Base-by-base conservation (phyloP, 2,113 vertebrate species). In the Regulus satrapa region DNA sequence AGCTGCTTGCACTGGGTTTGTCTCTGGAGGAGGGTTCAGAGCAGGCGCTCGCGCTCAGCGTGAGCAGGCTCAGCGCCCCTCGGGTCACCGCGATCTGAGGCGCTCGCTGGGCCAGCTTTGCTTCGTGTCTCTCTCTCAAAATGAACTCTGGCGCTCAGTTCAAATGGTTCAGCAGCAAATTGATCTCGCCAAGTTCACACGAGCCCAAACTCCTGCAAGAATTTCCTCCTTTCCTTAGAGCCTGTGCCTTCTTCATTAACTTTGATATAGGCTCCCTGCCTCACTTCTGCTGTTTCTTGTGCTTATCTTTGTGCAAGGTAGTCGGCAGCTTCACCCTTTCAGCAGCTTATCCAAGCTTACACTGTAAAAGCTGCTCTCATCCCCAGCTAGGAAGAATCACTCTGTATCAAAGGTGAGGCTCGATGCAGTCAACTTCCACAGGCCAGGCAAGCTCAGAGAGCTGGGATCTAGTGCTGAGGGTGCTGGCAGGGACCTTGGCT, bases 191-290 rank as follows among this genome's bases (percentile, higher is more conserved):
- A 16, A 78, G 91, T 85, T 95, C 95, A 75, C 71, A 56, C 36
- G 12, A 95, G 69, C 71, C 81, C 85, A 91, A 85, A 59, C 87
- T 94, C 85, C 87, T 79, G 34, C 54, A 94, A 93, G 87, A 85
- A 95, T 93, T 88, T 43, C 74, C 51, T 91, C 77, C 94, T 83
- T 88, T 73, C 71, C 89, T 89, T 19, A 87, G 62, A 94, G 62
- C 87, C 46, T 25, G 81, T 89, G 85, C 81, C 88, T 91, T 76
- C 88, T 91, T 85, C 94, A 85, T 85, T 91, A 93, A 25, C 92
- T 91, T 91, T 97, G 92, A 95, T 76, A 59, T 1, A 45, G 94
- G 84, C 87, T 89, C 87, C 93, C 87, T 95, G 87, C 93, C 94
- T 92, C 87, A 58, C 93, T 94, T 85, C 56, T 91, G 89, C 93